Evolutionary conservation across 2,113 vertebrate species (phyloP).

Genomic region (Amazona guildingii): DNA sequence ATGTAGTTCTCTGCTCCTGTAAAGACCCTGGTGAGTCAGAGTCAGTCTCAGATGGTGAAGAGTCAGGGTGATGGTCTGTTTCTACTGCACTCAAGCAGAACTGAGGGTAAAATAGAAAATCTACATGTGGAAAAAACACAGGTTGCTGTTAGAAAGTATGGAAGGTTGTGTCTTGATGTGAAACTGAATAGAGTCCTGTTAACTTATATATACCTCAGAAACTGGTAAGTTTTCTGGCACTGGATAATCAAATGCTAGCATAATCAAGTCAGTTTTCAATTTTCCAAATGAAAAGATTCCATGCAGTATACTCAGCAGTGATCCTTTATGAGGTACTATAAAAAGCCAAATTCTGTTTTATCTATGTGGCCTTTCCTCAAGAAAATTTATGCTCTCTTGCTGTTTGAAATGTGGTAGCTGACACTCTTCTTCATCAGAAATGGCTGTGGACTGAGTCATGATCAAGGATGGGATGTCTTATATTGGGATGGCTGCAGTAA

Average conservation of each 20-base stretch:
- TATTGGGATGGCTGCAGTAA: conserved; percentile 31
- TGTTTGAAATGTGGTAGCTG: conserved; percentile 60
- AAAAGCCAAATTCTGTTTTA: conserved; percentile 41
- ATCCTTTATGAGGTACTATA: conserved; percentile 34
- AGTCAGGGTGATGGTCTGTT: not conserved
- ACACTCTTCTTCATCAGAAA: conserved; percentile 43
- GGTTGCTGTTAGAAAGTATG: not conserved
- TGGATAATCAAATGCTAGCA: not conserved
- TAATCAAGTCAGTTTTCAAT: not conserved
- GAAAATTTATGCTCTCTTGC: conserved; percentile 52
- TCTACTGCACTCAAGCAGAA: not conserved
- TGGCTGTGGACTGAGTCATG: conserved; percentile 59
- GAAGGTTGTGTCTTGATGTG: not conserved
- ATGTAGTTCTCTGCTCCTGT: not conserved
- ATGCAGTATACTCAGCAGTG: not conserved
- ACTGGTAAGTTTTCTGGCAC: not conserved
- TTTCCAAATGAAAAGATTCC: conserved; percentile 10
- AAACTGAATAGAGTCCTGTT: not conserved
- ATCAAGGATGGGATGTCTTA: conserved; percentile 44
- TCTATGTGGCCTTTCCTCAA: conserved; percentile 32
- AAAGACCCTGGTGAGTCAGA: not conserved
- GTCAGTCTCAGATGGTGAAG: not conserved
- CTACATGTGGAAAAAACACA: not conserved
- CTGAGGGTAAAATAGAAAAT: not conserved
- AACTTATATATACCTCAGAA: not conserved